Conservation (phyloP, 2,113 vertebrate genomes). For the Pitta sordida region DNA sequence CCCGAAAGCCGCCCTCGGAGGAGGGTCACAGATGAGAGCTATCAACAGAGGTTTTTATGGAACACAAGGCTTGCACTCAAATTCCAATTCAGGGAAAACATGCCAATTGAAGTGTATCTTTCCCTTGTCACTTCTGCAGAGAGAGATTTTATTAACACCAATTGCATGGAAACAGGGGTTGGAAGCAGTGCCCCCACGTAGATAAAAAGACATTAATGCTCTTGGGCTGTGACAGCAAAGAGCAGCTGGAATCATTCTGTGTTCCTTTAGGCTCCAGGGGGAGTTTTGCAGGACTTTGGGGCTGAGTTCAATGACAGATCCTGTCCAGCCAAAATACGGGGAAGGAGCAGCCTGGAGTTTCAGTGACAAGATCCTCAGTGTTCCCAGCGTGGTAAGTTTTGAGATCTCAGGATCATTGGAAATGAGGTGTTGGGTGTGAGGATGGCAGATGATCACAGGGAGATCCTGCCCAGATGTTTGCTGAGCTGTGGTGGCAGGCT, state of each 20-base stretch:
- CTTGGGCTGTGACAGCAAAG: conserved; percentile 41
- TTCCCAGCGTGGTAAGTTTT: not conserved
- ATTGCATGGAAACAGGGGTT: conserved; percentile 9
- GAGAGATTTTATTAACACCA: conserved; percentile 45
- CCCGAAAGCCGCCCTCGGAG: not conserved
- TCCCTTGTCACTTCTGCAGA: conserved; percentile 12
- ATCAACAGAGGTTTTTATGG: not conserved
- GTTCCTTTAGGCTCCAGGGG: not conserved
- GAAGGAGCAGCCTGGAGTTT: fast-evolving
- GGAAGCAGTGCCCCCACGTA: not conserved
- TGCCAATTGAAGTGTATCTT: not conserved
- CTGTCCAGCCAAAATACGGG: fast-evolving
- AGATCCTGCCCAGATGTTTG: not conserved
- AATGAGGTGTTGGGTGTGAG: not conserved
- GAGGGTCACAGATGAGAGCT: not conserved
- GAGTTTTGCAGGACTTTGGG: not conserved
- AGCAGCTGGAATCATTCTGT: conserved; percentile 22
- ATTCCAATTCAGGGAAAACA: conserved; percentile 42
- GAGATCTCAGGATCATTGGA: not conserved
- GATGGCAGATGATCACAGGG: not conserved
- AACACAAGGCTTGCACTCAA: not conserved
- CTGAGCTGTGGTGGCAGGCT: not conserved
- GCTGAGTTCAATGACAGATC: not conserved
- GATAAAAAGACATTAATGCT: conserved; percentile 52
- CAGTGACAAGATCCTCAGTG: not conserved